Base-by-base conservation (phyloP, 2,888 invertebrate genomes). In the Copidosoma aretas region DNA sequence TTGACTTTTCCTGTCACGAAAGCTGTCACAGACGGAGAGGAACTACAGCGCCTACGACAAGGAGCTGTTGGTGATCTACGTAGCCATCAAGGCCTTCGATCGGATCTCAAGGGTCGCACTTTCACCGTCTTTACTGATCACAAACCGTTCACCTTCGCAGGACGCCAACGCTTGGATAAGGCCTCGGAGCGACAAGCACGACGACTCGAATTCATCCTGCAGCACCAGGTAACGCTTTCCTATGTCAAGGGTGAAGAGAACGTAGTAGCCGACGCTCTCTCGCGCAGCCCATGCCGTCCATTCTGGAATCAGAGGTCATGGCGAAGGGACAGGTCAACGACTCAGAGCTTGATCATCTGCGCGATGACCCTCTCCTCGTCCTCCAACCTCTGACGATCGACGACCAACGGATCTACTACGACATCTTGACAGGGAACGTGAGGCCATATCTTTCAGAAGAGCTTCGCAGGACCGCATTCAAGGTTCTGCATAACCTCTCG, bases 371-470 rank as follows among this genome's bases (percentile, higher is more conserved):
- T 21, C 17, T n/a, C 4, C n/a, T 19, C 10, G 15, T 59, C 21
- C 59, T 43, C 10, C 19, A 63, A 8, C 59, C 52, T 1, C 1
- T 62, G 1, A 15, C 14, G 4, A 24, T 60, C 15, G 65, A 68
- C 14, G 49, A 22, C 19, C 1, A 2, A 10, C 14, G 17, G 1
- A 61, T 76, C 25, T 70, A 67, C 39, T 77, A 75, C 64, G 73
- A 77, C 61, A 64, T 71, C 3, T 67, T 73, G 8, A 66, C 58
- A 1, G 67, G 63, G 12, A 39, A 21, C 0, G 70, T 73, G 1
- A 59, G 76, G 39, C 76, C 77, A 17, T 78, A 71, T 54, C 61
- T 76, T 10, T 73, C 77, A 21, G n/a, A 43, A 14, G 0, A 32
- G 14, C 69, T 76, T 1, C 68, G 78, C 17, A 52, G 64, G 52